A percentile compares a stretch with the other conserved stretches of the same genome.
phyloP scores from a whole-genome alignment of 2,888 invertebrate genomes.

The Leucophenga montana region DNA sequence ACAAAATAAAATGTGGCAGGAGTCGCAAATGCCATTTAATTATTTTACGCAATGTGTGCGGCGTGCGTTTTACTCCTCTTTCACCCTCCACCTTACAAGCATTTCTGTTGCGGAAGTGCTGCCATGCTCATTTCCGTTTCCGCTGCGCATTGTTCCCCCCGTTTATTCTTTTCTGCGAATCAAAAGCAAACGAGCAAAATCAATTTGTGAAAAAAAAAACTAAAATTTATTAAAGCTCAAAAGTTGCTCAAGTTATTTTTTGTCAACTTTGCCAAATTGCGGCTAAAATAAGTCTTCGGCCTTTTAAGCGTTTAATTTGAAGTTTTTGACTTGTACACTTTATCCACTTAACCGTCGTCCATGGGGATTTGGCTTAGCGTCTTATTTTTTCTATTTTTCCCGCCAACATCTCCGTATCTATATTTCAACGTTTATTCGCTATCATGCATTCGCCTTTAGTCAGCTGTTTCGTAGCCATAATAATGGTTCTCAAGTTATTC shows the following conservation, averaged over 20 bases:
- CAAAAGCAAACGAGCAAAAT: background rate
- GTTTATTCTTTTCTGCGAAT: constrained; percentile 34
- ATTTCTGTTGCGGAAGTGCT: constrained; percentile 41
- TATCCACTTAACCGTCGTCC: no score
- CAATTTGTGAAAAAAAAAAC: background rate
- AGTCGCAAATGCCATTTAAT: constrained; percentile 13
- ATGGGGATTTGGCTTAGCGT: no score
- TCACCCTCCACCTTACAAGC: background rate
- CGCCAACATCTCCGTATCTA: no score
- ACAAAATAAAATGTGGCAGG: no score
- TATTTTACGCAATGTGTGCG: constrained; percentile 12
- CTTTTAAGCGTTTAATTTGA: no score
- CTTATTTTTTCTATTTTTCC: no score
- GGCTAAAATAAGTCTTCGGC: no score
- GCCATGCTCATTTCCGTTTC: constrained; percentile 55
- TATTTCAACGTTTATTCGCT: no score
- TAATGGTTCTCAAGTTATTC: no score
- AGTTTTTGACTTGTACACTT: no score
- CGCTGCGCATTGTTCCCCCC: constrained; percentile 57
- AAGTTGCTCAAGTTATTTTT: background rate
- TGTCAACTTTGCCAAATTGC: background rate
- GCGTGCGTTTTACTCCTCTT: background rate
- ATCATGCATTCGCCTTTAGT: no score
- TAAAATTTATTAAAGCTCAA: background rate
- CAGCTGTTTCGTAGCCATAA: no score